Base-by-base conservation (phyloP, 2,797 vertebrate species). In the Peromyscus nudipes region DNA sequence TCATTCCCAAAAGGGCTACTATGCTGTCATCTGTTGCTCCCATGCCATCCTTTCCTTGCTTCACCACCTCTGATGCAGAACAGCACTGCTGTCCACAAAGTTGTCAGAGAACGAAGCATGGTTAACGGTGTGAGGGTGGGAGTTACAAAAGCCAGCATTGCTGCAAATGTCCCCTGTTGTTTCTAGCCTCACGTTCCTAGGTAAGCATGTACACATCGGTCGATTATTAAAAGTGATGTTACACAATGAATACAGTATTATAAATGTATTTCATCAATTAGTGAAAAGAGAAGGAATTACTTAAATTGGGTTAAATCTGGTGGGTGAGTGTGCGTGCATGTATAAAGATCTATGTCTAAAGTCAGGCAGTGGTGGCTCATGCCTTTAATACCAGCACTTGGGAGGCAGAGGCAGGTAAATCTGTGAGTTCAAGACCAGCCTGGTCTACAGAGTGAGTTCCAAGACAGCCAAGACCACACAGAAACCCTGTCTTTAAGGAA, bases 151-250 rank as follows among this genome's bases (percentile, higher is more conserved):
- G 21, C 60, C 9, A 87, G 10, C n/a, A 43, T 12, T 2, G 1
- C 16, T 55, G 71, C 64, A n/a, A 57, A 13, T 12, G 13, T 49
- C 60, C 21, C 69, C 34, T 60, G 1, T 21, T 79, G 43, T 19
- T 57, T 17, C 34, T 34, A n/a, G 14, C 12, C 16, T 29, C 87
- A 55, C 49, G 1, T 16, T 73, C 57, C 52, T 73, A 88, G 76
- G 65, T 13, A 34, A 0, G 31, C 29, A 23, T 12, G 73, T 31
- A 23, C 4, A 40, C 0, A 92, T 46, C 40, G 79, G 29, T 60
- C 49, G 46, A n/a, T 93, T 80, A 29, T 62, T 85, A 75, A 96
- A 92, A 82, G 73, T 80, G 2, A 91, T 82, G 82, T 94, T 67
- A 31, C 69, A 37, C 65, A 92, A 87, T 92, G 43, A 75, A 17